Conservation (phyloP, 2,797 vertebrate species). For the Petrocephalus schoutedeni region DNA sequence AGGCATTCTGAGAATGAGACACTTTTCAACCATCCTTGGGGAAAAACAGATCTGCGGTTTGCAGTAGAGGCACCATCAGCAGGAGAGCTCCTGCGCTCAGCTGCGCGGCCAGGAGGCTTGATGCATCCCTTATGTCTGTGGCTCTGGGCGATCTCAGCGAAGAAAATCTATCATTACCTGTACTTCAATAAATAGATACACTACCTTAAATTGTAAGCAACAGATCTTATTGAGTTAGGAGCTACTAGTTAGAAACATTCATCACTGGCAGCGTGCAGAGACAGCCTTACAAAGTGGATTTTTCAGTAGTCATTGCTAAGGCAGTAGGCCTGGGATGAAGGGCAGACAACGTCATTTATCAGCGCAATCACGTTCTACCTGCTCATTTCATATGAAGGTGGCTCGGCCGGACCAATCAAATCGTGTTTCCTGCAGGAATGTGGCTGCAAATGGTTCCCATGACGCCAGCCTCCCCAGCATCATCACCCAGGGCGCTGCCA, state of each 20-base stretch:
- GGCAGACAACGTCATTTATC: conserved; percentile 67
- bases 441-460: conserved; percentile 70
- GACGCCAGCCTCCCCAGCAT: conserved; percentile 53
- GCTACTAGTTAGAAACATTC: conserved; percentile 54
- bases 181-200: conserved; percentile 56
- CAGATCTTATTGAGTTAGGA: conserved; percentile 60
- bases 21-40: not conserved
- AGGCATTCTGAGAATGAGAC: not conserved
- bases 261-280: conserved; percentile 56
- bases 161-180: conserved; percentile 51
- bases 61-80: conserved; percentile 7
- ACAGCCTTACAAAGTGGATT: conserved; percentile 51
- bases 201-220: conserved; percentile 59
- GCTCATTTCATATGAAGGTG: conserved; percentile 70
- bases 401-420: conserved; percentile 65
- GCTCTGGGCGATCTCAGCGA: conserved; percentile 47
- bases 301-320: conserved; percentile 56
- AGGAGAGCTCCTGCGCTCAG: not conserved
- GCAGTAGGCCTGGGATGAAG: conserved; percentile 55
- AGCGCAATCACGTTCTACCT: conserved; percentile 68
- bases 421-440: conserved; percentile 70
- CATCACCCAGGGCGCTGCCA: conserved; percentile 62
- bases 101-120: conserved; percentile 37
- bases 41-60: not conserved
- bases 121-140: conserved; percentile 41